phyloP scores from a whole-genome alignment of 2,113 vertebrate genomes.

The Lepisosteus osseus region DNA sequence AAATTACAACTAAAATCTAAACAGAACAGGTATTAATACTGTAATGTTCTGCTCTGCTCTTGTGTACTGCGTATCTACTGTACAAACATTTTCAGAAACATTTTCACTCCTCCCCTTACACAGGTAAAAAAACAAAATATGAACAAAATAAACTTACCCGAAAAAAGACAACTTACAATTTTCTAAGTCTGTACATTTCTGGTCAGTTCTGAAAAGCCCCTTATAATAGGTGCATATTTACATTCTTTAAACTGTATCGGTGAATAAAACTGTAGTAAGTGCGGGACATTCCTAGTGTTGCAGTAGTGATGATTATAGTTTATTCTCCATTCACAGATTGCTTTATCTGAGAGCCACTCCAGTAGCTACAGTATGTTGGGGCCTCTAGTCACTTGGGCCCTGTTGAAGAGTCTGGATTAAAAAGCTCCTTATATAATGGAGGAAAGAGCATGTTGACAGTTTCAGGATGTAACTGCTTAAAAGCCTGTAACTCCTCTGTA shows the following conservation, averaged over 20 bases:
- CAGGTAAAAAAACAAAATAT: conserved; percentile 49
- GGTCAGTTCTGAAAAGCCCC: conserved; percentile 76
- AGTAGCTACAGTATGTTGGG: conserved; percentile 15
- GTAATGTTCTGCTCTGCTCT: conserved; percentile 88
- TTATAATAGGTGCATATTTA: conserved; percentile 86
- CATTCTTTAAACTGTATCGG: conserved; percentile 99
- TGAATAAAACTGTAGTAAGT: conserved; percentile 94
- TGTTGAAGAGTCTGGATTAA: conserved; percentile 91
- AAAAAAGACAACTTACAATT: conserved; percentile 71
- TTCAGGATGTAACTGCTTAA: conserved; percentile 97
- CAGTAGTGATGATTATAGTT: conserved; percentile 68
- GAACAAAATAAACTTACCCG: conserved; percentile 69
- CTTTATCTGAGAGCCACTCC: conserved; percentile 65
- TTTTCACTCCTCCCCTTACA: conserved; percentile 58
- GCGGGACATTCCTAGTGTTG: conserved; percentile 98
- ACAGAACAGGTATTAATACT: conserved; percentile 91
- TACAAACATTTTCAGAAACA: conserved; percentile 71
- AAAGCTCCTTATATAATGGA: conserved; percentile 98
- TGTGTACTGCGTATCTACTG: conserved; percentile 81
- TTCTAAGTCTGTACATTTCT: conserved; percentile 78
- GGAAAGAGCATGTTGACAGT: conserved; percentile 96
- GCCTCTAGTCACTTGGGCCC: conserved; percentile 87
- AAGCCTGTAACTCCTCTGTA: conserved; percentile 95
- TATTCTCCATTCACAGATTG: conserved; percentile 75
- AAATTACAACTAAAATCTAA: conserved; percentile 96